phyloP scores from a whole-genome alignment of 2,888 invertebrate genomes.

The Eremobia ochroleuca region DNA sequence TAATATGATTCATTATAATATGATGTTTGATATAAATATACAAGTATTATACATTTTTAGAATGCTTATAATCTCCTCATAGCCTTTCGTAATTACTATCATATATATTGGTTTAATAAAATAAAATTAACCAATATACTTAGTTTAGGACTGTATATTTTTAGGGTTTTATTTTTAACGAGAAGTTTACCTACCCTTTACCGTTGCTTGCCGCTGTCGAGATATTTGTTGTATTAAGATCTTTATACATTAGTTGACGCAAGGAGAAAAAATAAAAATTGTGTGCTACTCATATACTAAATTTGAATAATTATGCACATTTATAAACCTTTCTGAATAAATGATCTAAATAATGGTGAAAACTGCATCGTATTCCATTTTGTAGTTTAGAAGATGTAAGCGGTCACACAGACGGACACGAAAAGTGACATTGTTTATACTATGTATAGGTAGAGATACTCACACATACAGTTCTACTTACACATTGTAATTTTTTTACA shows the following conservation, averaged over 20 bases:
- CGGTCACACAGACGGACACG: too few species aligned
- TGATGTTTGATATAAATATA: neutral
- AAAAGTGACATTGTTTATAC: too few species aligned
- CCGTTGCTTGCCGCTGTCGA: neutral
- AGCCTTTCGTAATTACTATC: neutral
- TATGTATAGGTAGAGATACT: too few species aligned
- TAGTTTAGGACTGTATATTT: neutral
- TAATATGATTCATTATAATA: too few species aligned
- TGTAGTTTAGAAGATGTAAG: too few species aligned
- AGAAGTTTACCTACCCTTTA: neutral
- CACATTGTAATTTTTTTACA: too few species aligned
- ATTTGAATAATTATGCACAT: too few species aligned
- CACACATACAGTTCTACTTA: too few species aligned
- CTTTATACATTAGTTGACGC: neutral
- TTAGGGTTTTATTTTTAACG: slow-evolving; percentile 1
- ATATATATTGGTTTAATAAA: neutral
- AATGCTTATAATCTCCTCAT: slow-evolving; percentile 2
- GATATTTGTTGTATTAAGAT: slow-evolving; percentile 9
- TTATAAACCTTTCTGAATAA: too few species aligned
- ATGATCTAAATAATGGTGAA: too few species aligned
- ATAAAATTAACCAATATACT: neutral
- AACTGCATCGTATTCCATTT: too few species aligned
- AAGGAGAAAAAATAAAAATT: slow-evolving; percentile 7
- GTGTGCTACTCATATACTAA: too few species aligned
- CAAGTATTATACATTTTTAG: neutral